Conservation (phyloP, 2,888 invertebrate species). For the Argynnis bischoffii region DNA sequence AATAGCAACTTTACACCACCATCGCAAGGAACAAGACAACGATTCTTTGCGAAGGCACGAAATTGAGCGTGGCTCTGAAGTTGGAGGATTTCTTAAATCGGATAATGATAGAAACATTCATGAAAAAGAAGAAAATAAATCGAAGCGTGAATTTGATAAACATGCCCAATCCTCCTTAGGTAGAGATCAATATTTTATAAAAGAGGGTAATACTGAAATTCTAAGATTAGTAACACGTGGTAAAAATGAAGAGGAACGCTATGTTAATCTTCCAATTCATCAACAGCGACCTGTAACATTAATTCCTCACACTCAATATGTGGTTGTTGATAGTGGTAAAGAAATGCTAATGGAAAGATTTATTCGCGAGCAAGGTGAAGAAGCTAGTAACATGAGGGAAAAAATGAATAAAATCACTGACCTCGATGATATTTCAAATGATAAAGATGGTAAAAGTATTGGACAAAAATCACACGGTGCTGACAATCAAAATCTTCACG, state of each 20-base stretch:
- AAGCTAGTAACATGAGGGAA: conserved; percentile 83
- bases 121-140: conserved; percentile 60
- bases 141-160: conserved; percentile 58
- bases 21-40: conserved; percentile 82
- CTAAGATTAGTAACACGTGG: conserved; percentile 89
- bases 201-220: conserved; percentile 93
- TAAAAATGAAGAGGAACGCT: conserved; percentile 84
- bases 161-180: conserved; percentile 69
- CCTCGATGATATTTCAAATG: conserved; percentile 74
- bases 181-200: conserved; percentile 89
- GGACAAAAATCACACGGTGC: conserved; percentile 67
- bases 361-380: conserved; percentile 90
- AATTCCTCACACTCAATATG: conserved; percentile 82
- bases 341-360: conserved; percentile 92
- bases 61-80: conserved; percentile 89
- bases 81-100: conserved; percentile 73
- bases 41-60: conserved; percentile 90
- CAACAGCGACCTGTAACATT: conserved; percentile 81
- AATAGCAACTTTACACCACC: conserved; percentile 75
- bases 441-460: conserved; percentile 76
- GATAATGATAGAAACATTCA: conserved; percentile 59
- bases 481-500: conserved; percentile 60
- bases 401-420: conserved; percentile 72
- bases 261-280: conserved; percentile 80
- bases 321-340: conserved; percentile 90